Base-by-base conservation (phyloP, 2,113 vertebrate genomes). In the Haplotaxodon microlepis region DNA sequence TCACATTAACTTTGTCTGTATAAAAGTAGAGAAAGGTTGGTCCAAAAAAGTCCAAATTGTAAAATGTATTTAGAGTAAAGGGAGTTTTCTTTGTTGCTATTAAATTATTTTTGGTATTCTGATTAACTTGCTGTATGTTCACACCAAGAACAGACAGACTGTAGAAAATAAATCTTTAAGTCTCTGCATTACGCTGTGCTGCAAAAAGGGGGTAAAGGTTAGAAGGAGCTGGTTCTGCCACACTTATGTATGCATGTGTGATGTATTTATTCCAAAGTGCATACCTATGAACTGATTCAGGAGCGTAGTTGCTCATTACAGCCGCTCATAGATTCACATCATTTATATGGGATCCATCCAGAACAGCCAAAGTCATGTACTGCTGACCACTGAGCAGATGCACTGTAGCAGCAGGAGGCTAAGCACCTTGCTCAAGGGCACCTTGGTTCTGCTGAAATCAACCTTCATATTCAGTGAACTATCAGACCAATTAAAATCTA, bases 391-490 rank as follows among this genome's bases (percentile, higher is more conserved):
- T 11, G 84, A 93, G 90, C 92, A 90, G 90, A 91, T 87, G 92
- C 84, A 83, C 78, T 0, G 61, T 61, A 47, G 82, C 90, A 79
- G 84, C 36, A 83, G 88, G 86, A 82, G 81, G 87, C 76, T 80
- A 86, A 90, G 84, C 87, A 89, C 83, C 63, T 91, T 89, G 85
- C 85, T 92, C 89, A 93, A 93, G 83, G 92, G 88, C 90, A 92
- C 92, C 87, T 92, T 93, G 81, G 59, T 34, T 83, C 57, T 42
- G 36, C 12, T 13, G n/a, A 5, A 19, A 61, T 24, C 82, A 61
- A 34, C 57, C 57, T 17, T 19, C 29, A 81, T 78, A 34, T 51
- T 29, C 45, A 78, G 45, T 19, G 10, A 78, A 51, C 73, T 50
- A 53, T n/a, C 42, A 54, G 11, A 29, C 40, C 38, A 24, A 13